These are phyloP conservation scores for Dolichopus griseipennis DNA, from an alignment of 2,888 invertebrate species.

Conservation along the genomic window DNA sequence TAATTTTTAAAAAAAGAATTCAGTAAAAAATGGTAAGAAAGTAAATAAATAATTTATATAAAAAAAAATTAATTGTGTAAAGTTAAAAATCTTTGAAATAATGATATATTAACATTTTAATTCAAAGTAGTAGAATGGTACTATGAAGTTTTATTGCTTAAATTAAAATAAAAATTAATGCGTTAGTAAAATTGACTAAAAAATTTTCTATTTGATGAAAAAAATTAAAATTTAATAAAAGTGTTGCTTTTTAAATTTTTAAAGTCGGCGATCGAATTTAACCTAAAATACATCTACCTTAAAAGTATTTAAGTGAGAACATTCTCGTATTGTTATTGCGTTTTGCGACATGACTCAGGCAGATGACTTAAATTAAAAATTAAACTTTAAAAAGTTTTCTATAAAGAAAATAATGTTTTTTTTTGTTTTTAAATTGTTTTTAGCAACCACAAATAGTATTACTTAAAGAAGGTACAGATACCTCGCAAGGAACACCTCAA, in stretches of 20 bases:
- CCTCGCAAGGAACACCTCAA: slow-evolving; percentile 91
- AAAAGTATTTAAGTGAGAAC: no score
- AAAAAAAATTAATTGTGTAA: no score
- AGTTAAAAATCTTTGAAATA: no score
- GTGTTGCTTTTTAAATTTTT: neutral
- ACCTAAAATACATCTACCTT: neutral
- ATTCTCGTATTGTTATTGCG: neutral
- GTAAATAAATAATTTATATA: no score
- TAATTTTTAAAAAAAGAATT: neutral
- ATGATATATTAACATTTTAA: no score
- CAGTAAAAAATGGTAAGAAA: neutral
- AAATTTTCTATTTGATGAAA: no score
- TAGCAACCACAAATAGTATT: slow-evolving; percentile 97
- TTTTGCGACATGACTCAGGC: neutral
- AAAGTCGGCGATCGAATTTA: neutral
- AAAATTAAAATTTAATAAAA: no score
- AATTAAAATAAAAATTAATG: no score
- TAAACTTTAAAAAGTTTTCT: neutral
- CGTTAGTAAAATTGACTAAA: no score
- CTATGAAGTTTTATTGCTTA: no score
- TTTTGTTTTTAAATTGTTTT: slow-evolving; percentile 24
- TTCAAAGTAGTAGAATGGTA: no score
- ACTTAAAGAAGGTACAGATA: slow-evolving; percentile 95
- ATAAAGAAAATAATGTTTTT: no score
- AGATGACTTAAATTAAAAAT: neutral